Evolutionary conservation across 2,888 invertebrate species (phyloP).

Genomic region (Temnothorax unifasciatus): DNA sequence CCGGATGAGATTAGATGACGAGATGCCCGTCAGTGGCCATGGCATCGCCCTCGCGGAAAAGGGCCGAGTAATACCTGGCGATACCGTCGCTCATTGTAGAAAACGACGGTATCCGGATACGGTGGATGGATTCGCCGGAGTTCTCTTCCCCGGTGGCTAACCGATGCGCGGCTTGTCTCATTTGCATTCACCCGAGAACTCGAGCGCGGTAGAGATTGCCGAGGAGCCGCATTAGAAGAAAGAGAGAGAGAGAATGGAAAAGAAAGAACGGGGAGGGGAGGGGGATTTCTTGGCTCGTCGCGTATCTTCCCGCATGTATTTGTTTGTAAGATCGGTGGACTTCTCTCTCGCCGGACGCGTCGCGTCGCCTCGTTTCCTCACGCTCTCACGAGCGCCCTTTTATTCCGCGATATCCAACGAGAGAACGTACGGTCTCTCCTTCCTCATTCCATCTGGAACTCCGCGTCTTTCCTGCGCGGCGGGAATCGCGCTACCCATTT

Average conservation of each 20-base stretch:
- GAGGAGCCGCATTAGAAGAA: slow-evolving; percentile 54
- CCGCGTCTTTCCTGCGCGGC: slow-evolving; percentile 56
- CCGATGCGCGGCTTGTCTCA: slow-evolving; percentile 82
- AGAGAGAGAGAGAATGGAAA: slow-evolving; percentile 55
- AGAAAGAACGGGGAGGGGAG: slow-evolving; percentile 1
- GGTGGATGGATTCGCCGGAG: slow-evolving; percentile 79
- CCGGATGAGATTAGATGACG: slow-evolving; percentile 37
- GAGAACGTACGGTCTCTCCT: slow-evolving; percentile 70
- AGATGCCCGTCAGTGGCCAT: slow-evolving; percentile 25
- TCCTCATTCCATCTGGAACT: slow-evolving; percentile 77
- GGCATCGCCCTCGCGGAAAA: slow-evolving; percentile 23
- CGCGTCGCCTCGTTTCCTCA: slow-evolving; percentile 43
- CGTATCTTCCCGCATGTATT: slow-evolving; percentile 65
- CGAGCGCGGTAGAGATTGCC: slow-evolving; percentile 71
- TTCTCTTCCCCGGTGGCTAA: slow-evolving; percentile 81
- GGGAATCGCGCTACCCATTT: slow-evolving; percentile 17
- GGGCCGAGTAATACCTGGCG: slow-evolving; percentile 6
- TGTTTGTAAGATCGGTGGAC: slow-evolving; percentile 63
- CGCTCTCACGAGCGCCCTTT: slow-evolving; percentile 63
- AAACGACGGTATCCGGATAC: slow-evolving; percentile 55
- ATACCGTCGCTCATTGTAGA: slow-evolving; percentile 59
- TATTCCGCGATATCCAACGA: slow-evolving; percentile 62
- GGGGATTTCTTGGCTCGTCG: slow-evolving; percentile 56
- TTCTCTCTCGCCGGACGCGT: slow-evolving; percentile 62
- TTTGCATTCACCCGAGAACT: slow-evolving; percentile 81